Percentiles rank a stretch among this genome's conserved stretches.
Evolutionary conservation across 2,113 vertebrate genomes (phyloP).

Genomic region (Ondatra zibethicus): DNA sequence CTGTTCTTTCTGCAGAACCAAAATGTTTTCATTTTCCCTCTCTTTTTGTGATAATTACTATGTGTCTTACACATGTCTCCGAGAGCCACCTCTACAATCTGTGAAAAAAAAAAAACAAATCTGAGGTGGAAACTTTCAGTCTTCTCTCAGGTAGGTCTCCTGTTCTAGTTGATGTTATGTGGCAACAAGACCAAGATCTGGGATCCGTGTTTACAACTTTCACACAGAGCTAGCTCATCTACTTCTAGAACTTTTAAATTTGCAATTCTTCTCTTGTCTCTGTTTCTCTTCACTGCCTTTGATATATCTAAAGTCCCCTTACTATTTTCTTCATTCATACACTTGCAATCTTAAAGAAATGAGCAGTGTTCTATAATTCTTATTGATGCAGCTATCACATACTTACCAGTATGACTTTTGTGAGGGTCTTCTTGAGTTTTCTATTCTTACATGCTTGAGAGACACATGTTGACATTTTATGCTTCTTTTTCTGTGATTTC

Average conservation of each 20-base stretch:
- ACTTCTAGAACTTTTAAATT: background rate
- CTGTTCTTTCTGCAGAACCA: background rate
- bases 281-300: background rate
- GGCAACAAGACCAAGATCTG: background rate
- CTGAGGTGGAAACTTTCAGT: background rate
- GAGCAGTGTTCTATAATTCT: background rate
- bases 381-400: background rate
- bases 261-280: background rate
- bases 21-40: background rate
- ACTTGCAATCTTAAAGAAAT: background rate
- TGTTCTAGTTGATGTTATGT: background rate
- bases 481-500: background rate
- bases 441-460: background rate
- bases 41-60: background rate
- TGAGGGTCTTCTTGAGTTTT: background rate
- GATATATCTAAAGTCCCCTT: background rate
- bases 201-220: background rate
- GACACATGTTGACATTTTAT: background rate
- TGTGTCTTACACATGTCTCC: background rate
- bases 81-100: background rate
- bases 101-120: background rate
- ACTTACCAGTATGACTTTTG: background rate
- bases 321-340: conserved; percentile 4
- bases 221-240: background rate
- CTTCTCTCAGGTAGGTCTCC: background rate